Percentiles rank a stretch among this genome's conserved stretches.
phyloP scores from a whole-genome alignment of 2,888 invertebrate genomes.

The Timandra comae region DNA sequence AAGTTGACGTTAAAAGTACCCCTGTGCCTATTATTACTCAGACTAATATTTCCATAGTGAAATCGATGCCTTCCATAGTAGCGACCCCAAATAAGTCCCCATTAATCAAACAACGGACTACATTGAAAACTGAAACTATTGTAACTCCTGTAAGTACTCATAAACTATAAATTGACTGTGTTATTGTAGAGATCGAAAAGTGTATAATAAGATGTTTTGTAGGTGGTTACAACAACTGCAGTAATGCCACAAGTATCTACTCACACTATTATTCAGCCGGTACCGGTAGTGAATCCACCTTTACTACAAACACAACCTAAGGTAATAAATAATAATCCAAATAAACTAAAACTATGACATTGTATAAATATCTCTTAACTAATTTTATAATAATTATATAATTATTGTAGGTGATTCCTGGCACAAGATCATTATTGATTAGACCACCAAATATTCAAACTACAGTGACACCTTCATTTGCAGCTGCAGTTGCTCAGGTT shows the following conservation, averaged over 20 bases:
- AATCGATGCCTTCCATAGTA: slow-evolving; percentile 42
- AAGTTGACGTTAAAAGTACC: slow-evolving; percentile 18
- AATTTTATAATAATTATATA: too few relatives aligned
- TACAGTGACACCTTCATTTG: slow-evolving; percentile 39
- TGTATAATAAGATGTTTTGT: background rate
- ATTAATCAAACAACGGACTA: slow-evolving; percentile 51
- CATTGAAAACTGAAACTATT: slow-evolving; percentile 43
- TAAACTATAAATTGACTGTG: slow-evolving; percentile 7
- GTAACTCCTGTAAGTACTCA: slow-evolving; percentile 31
- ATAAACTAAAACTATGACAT: too few relatives aligned
- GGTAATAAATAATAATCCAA: slow-evolving; percentile 25
- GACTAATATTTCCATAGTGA: slow-evolving; percentile 27
- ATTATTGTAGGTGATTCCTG: slow-evolving; percentile 42
- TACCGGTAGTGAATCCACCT: slow-evolving; percentile 26
- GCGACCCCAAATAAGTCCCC: slow-evolving; percentile 50
- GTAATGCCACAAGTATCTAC: slow-evolving; percentile 26
- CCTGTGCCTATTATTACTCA: slow-evolving; percentile 18
- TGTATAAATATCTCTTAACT: too few relatives aligned
- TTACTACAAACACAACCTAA: slow-evolving; percentile 36
- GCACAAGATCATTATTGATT: slow-evolving; percentile 60
- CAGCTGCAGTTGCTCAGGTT: slow-evolving; percentile 48
- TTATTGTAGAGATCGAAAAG: background rate
- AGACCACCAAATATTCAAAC: slow-evolving; percentile 48
- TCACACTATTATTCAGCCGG: slow-evolving; percentile 31
- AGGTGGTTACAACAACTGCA: slow-evolving; percentile 26